Base-by-base conservation (phyloP, 2,113 vertebrate species). In the Neotoma lepida region DNA sequence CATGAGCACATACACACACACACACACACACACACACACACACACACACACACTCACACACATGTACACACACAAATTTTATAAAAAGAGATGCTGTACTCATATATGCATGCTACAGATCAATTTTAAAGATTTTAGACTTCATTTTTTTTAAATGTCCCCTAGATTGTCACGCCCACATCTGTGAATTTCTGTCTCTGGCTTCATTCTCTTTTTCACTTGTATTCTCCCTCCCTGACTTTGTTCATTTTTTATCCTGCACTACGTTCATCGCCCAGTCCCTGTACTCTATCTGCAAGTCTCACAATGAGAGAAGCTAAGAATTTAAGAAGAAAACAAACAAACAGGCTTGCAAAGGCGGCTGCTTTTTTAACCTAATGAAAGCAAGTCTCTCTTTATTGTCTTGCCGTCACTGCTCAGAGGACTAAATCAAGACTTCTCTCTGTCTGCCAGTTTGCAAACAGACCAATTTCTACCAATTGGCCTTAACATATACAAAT, bases 401-500 rank as follows among this genome's bases (percentile, higher is more conserved):
- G 93, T 78, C 80, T 90, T n/a, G 92, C 91, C 56, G 54, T 35
- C 54, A 0, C 41, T 80, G 93, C 73, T 90, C 68, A 81, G 24
- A 89, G 90, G 63, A 90, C 93, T 92, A 86, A 95, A 92, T 95
- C 95, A 97, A 93, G 88, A 66, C 71, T 86, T 86, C 66, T 68
- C 88, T 94, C 94, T 2, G 61, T 93, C 81, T 96, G 96, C 96
- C 96, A 95, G 61, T 85, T 96, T 76, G 89, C 96, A 92, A 96
- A 92, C 82, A 85, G 94, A 84, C 89, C 94, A 86, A 22, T 95
- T 94, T 97, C 96, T 95, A 95, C 95, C 96, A 95, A 97, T 96
- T 96, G 97, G 61, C 95, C 95, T 96, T 95, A 90, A 95, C 92
- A 74, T 94, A 97, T 18, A 95, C 95, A 96, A 97, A 96, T 97